phyloP scores from a whole-genome alignment of 1,140 invertebrate genomes.

The Pseudomyrmex dendroicus region DNA sequence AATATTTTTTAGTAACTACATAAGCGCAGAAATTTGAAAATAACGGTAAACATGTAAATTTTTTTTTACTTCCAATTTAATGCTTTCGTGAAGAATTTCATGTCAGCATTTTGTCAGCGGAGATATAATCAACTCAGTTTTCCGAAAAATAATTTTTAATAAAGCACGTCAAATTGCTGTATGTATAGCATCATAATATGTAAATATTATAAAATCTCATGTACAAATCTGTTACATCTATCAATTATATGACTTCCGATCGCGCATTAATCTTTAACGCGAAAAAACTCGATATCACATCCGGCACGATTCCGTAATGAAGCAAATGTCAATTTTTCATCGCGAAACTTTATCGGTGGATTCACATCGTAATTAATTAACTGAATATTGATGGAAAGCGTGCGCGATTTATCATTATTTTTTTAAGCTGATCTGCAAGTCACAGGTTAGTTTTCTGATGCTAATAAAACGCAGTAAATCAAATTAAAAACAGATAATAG shows the following conservation, averaged over 20 bases:
- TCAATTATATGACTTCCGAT: constrained; percentile 40
- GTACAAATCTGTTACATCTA: constrained; percentile 11
- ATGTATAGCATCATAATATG: constrained; percentile 1
- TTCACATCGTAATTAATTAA: constrained; percentile 18
- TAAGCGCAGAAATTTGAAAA: not conserved
- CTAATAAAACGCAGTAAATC: too few species aligned
- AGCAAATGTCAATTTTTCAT: constrained; percentile 35
- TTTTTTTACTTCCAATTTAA: not conserved
- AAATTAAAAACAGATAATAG: too few species aligned
- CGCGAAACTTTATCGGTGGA: constrained; percentile 2
- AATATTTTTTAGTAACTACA: not conserved
- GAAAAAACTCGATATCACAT: constrained; percentile 30
- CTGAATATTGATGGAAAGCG: constrained; percentile 14
- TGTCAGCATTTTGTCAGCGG: not conserved
- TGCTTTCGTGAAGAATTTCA: not conserved
- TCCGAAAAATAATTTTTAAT: not conserved
- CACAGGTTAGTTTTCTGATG: too few species aligned
- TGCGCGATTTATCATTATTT: not conserved
- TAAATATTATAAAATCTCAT: constrained; percentile 16
- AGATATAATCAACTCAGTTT: not conserved
- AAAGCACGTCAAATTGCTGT: constrained; percentile 9
- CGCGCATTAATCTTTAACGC: constrained; percentile 8
- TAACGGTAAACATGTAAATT: not conserved
- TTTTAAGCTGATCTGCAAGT: not conserved
- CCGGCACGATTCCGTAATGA: constrained; percentile 1